These are phyloP conservation scores for Malaclemys terrapin DNA, from an alignment of 2,113 vertebrate species.

Conservation along the genomic window DNA sequence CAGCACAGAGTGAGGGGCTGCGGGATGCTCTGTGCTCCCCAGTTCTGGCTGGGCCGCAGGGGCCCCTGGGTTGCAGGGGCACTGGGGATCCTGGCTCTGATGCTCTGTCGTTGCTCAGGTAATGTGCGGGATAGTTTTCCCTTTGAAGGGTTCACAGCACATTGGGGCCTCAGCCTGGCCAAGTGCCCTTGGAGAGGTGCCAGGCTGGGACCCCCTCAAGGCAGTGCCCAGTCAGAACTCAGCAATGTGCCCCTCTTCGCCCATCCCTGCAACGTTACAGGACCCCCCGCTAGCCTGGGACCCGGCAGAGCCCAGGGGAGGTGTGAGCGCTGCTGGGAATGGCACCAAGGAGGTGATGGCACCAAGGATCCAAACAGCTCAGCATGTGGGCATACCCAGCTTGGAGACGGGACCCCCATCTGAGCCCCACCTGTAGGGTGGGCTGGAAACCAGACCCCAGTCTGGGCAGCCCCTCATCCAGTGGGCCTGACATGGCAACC, in stretches of 20 bases:
- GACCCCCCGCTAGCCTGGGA: background rate
- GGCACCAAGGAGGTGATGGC: background rate
- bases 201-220: background rate
- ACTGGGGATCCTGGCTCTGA: background rate
- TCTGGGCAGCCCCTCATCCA: background rate
- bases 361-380: background rate
- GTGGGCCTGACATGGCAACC: background rate
- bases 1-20: fast-evolving
- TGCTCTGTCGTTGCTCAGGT: conserved; percentile 17
- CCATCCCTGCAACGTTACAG: background rate
- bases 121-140: background rate
- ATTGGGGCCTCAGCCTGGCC: background rate
- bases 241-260: background rate
- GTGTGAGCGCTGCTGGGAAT: too few species aligned
- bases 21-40: background rate
- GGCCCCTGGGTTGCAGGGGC: background rate
- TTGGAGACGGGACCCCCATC: background rate
- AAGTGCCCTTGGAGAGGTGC: background rate
- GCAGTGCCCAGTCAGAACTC: background rate
- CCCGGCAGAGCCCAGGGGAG: background rate
- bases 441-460: background rate
- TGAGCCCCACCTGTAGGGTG: background rate
- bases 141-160: background rate
- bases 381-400: background rate
- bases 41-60: fast-evolving